phyloP scores from a whole-genome alignment of 2,888 invertebrate species.

The Dyspetes luteomarginatus region DNA sequence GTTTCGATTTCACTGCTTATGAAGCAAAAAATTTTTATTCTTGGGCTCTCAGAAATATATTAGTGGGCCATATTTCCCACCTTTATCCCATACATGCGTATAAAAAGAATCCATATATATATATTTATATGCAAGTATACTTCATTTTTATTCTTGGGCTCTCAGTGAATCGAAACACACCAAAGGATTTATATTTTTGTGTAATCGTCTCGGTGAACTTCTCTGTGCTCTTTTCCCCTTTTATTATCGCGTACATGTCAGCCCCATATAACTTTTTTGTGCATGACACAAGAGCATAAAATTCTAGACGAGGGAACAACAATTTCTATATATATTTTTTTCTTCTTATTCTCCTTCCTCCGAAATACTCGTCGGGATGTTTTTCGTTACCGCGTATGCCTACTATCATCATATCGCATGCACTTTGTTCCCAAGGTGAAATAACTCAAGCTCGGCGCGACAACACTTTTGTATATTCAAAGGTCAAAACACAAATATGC shows the following conservation, averaged over 20 bases:
- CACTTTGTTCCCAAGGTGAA: slow-evolving; percentile 50
- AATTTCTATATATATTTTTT: not conserved
- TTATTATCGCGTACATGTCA: not conserved
- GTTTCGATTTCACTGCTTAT: too few species aligned
- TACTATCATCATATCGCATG: slow-evolving; percentile 23
- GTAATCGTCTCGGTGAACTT: not conserved
- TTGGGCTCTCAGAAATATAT: too few species aligned
- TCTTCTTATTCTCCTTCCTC: not conserved
- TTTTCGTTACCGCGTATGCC: slow-evolving; percentile 30
- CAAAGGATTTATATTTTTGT: not conserved
- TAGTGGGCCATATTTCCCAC: too few species aligned
- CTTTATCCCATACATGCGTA: too few species aligned
- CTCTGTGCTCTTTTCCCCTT: slow-evolving; percentile 6
- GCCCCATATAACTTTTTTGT: not conserved
- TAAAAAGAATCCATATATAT: not conserved
- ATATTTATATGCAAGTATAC: not conserved
- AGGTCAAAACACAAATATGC: too few species aligned
- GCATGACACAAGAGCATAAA: not conserved
- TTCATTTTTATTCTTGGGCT: not conserved
- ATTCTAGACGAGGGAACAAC: not conserved
- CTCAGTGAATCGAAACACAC: not conserved
- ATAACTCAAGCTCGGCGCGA: slow-evolving; percentile 25
- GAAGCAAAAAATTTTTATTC: too few species aligned
- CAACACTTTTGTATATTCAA: not conserved
- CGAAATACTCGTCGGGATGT: slow-evolving; percentile 35